These are phyloP conservation scores for Cyprinella venusta DNA, from an alignment of 2,797 vertebrate species.

Conservation along the genomic window DNA sequence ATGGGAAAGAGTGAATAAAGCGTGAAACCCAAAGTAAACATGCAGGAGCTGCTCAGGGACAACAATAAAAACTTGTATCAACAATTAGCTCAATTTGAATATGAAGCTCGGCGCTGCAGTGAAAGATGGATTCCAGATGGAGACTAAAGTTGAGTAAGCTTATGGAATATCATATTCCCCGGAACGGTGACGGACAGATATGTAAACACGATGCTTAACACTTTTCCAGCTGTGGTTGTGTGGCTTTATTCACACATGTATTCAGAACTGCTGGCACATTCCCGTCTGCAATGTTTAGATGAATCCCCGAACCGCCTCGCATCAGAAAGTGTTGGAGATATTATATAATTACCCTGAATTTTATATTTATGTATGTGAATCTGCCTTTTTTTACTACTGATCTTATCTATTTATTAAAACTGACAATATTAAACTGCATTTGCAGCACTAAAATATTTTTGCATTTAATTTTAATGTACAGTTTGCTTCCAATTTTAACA, in stretches of 20 bases:
- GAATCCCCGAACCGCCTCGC: background rate
- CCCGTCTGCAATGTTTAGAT: constrained; percentile 10
- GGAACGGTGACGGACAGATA: background rate
- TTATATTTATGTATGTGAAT: too few relatives aligned
- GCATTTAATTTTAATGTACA: too few relatives aligned
- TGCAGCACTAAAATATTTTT: too few relatives aligned
- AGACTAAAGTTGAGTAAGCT: background rate
- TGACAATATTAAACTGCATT: too few relatives aligned
- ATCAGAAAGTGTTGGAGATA: background rate
- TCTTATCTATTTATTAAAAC: too few relatives aligned
- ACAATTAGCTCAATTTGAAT: constrained; percentile 1
- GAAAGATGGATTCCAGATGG: constrained; percentile 18
- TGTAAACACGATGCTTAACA: constrained; percentile 19
- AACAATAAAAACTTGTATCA: background rate
- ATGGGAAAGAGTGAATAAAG: background rate
- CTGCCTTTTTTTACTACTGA: too few relatives aligned
- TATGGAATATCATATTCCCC: constrained; percentile 1
- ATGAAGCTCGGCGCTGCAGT: background rate
- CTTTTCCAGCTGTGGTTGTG: constrained; percentile 15
- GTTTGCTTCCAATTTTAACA: too few relatives aligned
- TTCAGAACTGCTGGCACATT: background rate
- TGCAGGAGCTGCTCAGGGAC: background rate
- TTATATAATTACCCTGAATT: background rate
- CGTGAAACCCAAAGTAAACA: background rate
- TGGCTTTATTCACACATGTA: constrained; percentile 5